Base-by-base conservation (phyloP, 2,888 invertebrate genomes). In the Melanostoma mellinum region DNA sequence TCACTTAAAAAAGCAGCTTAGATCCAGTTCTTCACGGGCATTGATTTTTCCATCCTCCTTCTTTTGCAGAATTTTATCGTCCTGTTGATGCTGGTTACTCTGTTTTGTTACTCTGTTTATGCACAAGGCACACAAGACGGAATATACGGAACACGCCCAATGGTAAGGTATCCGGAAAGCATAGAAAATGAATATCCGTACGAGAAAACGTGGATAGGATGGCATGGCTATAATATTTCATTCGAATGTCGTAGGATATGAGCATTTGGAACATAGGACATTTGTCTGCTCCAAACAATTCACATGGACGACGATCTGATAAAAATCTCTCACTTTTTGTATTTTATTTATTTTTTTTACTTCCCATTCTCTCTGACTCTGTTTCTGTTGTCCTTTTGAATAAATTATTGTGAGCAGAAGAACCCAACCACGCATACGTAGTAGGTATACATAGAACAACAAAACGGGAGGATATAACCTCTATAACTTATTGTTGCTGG, bases 201-300 rank as follows among this genome's bases (percentile, higher is more conserved):
- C 36, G 1, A 20, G 20, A 36, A 36, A 46, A 44, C 53, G 44
- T 20, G 40, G 6, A 20, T 60, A 10, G 10, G 33, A 63, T 65
- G 55, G n/a, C 20, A 63, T 65, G 55, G n/a, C 20, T 20, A 65
- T 65, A 74, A 74, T 56, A 74, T 65, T 56, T 73, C 65, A 73
- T 55, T 48, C 3, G 33, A 56, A 63, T 40, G 53, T 46, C 53
- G 61, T 55, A 71, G 52, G 53, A 73, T 63, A 55, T 61, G 63
- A 63, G 55, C 63, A 63, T 73, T 73, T 55, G 36, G 10, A 46
- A 55, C 32, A 53, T 30, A 33, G 30, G 38, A 9, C 55, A 65
- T 65, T 74, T 56, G 61, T 65, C 65, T 65, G 38, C 36, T 63
- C 20, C 46, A 73, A 63, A 73, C 48, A 73, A 73, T 65, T 73